These are phyloP conservation scores for Petroica traversi DNA, from an alignment of 2,113 vertebrate genomes.

Conservation along the genomic window DNA sequence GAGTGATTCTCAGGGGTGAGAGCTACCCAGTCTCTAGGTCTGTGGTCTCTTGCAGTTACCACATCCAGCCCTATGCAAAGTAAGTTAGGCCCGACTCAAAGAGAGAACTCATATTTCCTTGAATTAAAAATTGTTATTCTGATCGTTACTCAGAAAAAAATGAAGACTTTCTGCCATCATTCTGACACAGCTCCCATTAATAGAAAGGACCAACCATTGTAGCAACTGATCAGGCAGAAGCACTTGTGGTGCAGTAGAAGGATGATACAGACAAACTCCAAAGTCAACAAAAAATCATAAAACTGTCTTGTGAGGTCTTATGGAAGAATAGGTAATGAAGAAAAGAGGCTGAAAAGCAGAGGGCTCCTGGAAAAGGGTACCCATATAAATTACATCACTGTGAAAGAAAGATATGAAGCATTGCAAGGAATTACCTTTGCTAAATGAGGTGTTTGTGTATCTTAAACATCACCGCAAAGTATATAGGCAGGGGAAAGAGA, in stretches of 20 bases:
- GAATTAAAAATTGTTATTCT: not conserved
- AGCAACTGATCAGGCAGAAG: not conserved
- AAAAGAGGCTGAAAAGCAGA: not conserved
- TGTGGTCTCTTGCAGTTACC: too few species aligned
- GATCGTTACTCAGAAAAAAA: not conserved
- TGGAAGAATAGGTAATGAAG: not conserved
- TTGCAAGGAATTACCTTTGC: not conserved
- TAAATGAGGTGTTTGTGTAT: not conserved
- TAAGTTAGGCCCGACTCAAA: not conserved
- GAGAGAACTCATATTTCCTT: not conserved
- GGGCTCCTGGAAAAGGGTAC: not conserved
- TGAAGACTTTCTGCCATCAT: not conserved
- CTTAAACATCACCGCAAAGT: not conserved
- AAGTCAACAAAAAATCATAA: not conserved
- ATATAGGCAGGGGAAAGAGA: not conserved
- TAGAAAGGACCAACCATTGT: not conserved
- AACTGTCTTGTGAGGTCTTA: not conserved
- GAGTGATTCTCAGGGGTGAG: not conserved
- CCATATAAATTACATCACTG: not conserved
- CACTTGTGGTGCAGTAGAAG: not conserved
- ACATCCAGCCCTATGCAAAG: not conserved
- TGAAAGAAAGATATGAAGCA: not conserved
- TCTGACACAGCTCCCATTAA: not conserved
- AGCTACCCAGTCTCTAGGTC: not conserved
- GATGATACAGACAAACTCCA: not conserved